These are phyloP conservation scores for Carposina sasakii DNA, from an alignment of 1,140 invertebrate genomes.

Conservation along the genomic window DNA sequence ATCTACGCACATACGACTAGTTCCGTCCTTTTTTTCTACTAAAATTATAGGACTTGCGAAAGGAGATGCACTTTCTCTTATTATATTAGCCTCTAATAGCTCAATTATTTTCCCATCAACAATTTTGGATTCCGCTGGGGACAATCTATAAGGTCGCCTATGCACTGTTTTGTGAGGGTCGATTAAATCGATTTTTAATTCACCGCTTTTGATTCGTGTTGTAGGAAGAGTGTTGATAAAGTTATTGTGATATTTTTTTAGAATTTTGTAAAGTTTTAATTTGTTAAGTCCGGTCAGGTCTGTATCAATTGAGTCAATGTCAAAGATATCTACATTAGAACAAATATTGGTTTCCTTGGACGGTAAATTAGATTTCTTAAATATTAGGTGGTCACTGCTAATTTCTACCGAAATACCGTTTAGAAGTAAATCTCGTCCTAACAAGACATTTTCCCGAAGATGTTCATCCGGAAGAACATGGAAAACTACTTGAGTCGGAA, in stretches of 20 bases:
- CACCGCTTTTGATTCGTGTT: slow-evolving; percentile 1
- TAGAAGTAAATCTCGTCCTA: slow-evolving; percentile 16
- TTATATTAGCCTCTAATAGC: slow-evolving; percentile 7
- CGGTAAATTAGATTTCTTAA: background rate
- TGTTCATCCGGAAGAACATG: slow-evolving; percentile 5
- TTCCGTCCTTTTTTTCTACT: slow-evolving; percentile 26
- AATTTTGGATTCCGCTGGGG: slow-evolving; percentile 11
- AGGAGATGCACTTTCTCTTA: slow-evolving; percentile 19
- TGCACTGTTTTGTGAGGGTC: slow-evolving; percentile 11
- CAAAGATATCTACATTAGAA: background rate
- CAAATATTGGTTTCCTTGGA: background rate
- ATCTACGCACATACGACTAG: slow-evolving; percentile 18
- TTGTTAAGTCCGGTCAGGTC: slow-evolving; percentile 3
- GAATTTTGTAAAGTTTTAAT: background rate
- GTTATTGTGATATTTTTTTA: background rate
- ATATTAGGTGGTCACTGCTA: background rate
- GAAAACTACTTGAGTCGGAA: background rate
- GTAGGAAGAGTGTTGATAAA: slow-evolving; percentile 8
- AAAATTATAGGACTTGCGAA: slow-evolving; percentile 27
- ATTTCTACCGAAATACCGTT: slow-evolving; percentile 3
- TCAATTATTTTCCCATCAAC: slow-evolving; percentile 18
- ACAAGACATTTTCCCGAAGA: background rate
- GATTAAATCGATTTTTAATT: slow-evolving; percentile 9
- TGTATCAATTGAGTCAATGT: slow-evolving; percentile 7
- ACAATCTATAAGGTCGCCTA: slow-evolving; percentile 21